A percentile compares a stretch with the other conserved stretches of the same genome.
phyloP scores from a whole-genome alignment of 2,797 vertebrate species.

The Chromis chromis region DNA sequence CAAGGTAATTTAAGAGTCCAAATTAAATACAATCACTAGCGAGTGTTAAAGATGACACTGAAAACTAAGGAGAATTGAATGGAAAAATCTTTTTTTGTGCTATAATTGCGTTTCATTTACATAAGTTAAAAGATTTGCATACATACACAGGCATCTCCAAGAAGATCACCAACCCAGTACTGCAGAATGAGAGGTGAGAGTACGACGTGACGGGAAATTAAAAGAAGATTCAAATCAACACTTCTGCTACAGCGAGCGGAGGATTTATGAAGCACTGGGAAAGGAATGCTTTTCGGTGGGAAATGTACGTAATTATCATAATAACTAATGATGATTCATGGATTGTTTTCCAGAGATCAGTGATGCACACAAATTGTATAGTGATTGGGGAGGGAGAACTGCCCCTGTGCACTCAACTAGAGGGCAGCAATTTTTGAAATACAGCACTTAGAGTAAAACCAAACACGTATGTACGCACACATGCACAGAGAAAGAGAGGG shows the following conservation, averaged over 20 bases:
- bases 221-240: constrained; percentile 26
- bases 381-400: constrained; percentile 52
- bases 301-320: constrained; percentile 73
- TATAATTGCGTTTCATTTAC: constrained; percentile 46
- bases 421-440: constrained; percentile 58
- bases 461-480: constrained; percentile 49
- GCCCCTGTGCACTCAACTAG: constrained; percentile 62
- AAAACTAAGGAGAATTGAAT: constrained; percentile 1
- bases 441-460: constrained; percentile 32
- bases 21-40: constrained; percentile 1
- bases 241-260: constrained; percentile 7
- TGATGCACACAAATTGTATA: constrained; percentile 71
- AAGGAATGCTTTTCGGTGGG: constrained; percentile 38
- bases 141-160: constrained; percentile 15
- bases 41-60: background rate
- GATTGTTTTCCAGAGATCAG: constrained; percentile 74
- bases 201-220: background rate
- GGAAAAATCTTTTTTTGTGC: constrained; percentile 13
- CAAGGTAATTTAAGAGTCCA: constrained; percentile 13
- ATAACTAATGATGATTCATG: constrained; percentile 85
- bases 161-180: background rate
- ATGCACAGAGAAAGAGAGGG: constrained; percentile 29
- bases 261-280: constrained; percentile 27
- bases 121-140: constrained; percentile 39
- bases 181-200: background rate